A percentile compares a stretch with the other conserved stretches of the same genome.
These are phyloP conservation scores for Ctenomys sociabilis DNA, from an alignment of 2,113 vertebrate genomes.

Conservation along the genomic window DNA sequence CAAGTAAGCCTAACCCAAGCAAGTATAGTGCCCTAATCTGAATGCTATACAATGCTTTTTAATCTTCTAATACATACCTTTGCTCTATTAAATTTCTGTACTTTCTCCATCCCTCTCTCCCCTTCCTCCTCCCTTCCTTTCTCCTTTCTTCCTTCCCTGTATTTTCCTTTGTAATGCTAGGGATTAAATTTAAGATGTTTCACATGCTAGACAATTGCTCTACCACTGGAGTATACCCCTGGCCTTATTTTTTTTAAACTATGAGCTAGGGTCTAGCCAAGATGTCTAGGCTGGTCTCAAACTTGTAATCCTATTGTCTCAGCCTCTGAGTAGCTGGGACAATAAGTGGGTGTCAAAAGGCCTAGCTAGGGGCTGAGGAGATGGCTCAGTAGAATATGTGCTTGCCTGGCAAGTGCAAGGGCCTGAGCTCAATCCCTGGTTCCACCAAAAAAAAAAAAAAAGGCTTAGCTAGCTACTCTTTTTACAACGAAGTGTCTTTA, in stretches of 20 bases:
- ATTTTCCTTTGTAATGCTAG: background rate
- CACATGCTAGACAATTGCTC: background rate
- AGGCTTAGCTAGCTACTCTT: background rate
- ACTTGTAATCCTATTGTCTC: background rate
- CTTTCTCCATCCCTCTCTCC: no score
- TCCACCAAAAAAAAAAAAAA: no score
- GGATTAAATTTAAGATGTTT: background rate
- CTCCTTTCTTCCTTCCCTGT: no score
- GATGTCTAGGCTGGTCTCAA: background rate
- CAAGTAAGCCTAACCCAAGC: background rate
- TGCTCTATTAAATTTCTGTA: background rate
- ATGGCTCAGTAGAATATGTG: no score
- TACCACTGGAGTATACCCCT: background rate
- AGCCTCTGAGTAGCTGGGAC: background rate
- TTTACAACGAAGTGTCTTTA: background rate
- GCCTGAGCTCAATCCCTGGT: no score
- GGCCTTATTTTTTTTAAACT: background rate
- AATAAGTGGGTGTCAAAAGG: background rate
- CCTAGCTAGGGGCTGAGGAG: no score
- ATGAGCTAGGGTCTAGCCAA: background rate
- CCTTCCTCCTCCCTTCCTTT: no score
- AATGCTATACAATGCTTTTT: background rate
- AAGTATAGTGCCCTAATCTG: background rate
- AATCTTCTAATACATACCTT: background rate
- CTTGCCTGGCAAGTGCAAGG: no score